phyloP scores from a whole-genome alignment of 2,797 vertebrate species.

The Geotrypetes seraphini region DNA sequence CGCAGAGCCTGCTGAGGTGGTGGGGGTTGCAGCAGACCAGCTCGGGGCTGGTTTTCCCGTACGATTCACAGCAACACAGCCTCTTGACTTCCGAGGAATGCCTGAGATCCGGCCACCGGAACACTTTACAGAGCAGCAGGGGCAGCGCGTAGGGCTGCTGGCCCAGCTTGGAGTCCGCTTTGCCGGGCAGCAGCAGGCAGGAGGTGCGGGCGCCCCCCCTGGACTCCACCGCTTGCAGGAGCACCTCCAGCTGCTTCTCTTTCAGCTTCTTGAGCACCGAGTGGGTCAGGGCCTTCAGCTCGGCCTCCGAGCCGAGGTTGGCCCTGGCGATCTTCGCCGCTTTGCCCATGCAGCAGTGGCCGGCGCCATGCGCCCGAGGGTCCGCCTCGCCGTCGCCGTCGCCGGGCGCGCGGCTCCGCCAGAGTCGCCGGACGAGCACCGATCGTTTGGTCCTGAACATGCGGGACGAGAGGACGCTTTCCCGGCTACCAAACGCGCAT shows the following conservation, averaged over 20 bases:
- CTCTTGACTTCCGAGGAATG: slow-evolving; percentile 89
- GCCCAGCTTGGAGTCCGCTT: slow-evolving; percentile 77
- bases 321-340: slow-evolving; percentile 67
- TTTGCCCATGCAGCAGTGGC: slow-evolving; percentile 86
- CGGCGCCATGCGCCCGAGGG: slow-evolving; percentile 69
- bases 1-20: slow-evolving; percentile 94
- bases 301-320: slow-evolving; percentile 71
- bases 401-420: slow-evolving; percentile 90
- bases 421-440: slow-evolving; percentile 95
- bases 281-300: slow-evolving; percentile 88
- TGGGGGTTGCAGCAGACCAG: slow-evolving; percentile 93
- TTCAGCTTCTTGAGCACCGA: slow-evolving; percentile 84
- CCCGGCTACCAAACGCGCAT: slow-evolving; percentile 95
- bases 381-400: slow-evolving; percentile 73
- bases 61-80: slow-evolving; percentile 89
- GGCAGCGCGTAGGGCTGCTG: slow-evolving; percentile 77
- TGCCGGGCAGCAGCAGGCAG: slow-evolving; percentile 79
- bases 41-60: slow-evolving; percentile 82
- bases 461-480: slow-evolving; percentile 85
- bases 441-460: slow-evolving; percentile 99
- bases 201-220: slow-evolving; percentile 80
- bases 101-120: slow-evolving; percentile 94
- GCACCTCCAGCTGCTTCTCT: slow-evolving; percentile 86
- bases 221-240: slow-evolving; percentile 89
- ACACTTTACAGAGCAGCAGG: slow-evolving; percentile 89